These are phyloP conservation scores for Corythaixoides concolor DNA, from an alignment of 2,113 vertebrate genomes.

Conservation along the genomic window DNA sequence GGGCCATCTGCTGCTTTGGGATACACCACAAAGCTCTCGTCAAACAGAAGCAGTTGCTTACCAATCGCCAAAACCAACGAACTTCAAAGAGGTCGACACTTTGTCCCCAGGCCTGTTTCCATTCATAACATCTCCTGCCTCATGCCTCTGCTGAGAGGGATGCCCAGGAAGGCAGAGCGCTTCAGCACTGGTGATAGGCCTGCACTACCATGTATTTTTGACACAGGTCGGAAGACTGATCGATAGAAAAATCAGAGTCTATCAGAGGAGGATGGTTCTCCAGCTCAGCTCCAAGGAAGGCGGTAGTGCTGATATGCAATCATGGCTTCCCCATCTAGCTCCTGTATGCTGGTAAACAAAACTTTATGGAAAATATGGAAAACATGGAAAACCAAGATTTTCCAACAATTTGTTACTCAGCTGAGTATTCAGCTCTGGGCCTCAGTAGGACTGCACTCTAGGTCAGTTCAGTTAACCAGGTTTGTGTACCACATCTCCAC, in stretches of 20 bases:
- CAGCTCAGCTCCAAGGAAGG: neutral
- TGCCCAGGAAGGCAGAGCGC: neutral
- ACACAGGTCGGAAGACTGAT: neutral
- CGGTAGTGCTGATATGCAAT: fast-evolving
- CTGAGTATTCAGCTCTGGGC: neutral
- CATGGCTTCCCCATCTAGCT: neutral
- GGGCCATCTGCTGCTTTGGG: neutral
- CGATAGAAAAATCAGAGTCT: neutral
- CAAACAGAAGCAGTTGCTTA: fast-evolving
- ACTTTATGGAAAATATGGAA: neutral
- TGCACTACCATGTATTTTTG: fast-evolving
- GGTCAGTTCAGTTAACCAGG: neutral
- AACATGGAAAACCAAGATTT: neutral
- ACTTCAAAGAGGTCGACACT: neutral
- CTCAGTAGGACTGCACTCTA: fast-evolving
- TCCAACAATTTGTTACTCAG: neutral
- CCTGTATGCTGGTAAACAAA: neutral
- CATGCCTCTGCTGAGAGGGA: neutral
- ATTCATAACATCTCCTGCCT: neutral
- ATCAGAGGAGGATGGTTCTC: neutral
- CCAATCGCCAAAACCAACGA: fast-evolving
- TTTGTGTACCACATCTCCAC: fast-evolving
- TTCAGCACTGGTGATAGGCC: neutral
- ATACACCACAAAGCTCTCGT: fast-evolving
- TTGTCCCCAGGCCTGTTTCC: neutral